Conservation (phyloP, 2,797 vertebrate species). For the Chelmon rostratus region DNA sequence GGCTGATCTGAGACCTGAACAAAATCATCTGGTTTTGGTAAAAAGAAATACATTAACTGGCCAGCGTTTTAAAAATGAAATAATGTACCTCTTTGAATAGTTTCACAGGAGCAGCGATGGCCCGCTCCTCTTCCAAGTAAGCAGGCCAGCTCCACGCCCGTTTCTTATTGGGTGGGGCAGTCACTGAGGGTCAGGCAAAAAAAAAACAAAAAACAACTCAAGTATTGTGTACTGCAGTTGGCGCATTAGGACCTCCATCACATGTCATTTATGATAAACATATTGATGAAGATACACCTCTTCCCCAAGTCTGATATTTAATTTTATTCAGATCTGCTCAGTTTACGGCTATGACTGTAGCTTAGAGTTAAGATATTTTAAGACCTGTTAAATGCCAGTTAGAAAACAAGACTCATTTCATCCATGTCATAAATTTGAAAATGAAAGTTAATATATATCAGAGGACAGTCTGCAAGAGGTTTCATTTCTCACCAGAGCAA, state of each 20-base stretch:
- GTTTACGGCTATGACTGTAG: too few relatives aligned
- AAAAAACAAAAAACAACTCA: background rate
- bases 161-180: slow-evolving; percentile 87
- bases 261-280: background rate
- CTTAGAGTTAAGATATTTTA: background rate
- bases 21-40: background rate
- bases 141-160: slow-evolving; percentile 92
- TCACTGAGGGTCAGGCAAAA: slow-evolving; percentile 62
- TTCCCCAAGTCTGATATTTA: background rate
- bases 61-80: background rate
- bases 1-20: background rate
- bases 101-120: slow-evolving; percentile 89
- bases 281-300: background rate
- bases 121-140: slow-evolving; percentile 92
- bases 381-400: background rate
- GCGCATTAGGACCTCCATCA: background rate
- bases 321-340: background rate
- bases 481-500: background rate
- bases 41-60: background rate
- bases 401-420: background rate
- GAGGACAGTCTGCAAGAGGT: background rate
- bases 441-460: background rate
- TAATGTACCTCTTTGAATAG: slow-evolving; percentile 92
- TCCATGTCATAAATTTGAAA: background rate
- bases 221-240: background rate